phyloP scores from a whole-genome alignment of 2,797 vertebrate species.

The Argya squamiceps region DNA sequence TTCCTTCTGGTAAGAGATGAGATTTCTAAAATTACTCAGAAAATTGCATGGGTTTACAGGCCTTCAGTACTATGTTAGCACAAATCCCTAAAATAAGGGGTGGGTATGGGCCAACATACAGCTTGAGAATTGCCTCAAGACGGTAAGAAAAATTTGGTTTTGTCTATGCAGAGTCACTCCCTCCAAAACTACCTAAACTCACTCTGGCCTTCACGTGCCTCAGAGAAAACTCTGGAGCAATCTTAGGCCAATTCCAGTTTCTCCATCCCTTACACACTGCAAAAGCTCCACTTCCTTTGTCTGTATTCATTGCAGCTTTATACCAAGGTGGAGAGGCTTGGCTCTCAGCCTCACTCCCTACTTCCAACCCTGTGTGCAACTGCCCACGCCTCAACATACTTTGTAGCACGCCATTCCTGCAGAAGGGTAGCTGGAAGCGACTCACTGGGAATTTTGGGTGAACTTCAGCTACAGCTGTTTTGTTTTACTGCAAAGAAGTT shows the following conservation, averaged over 20 bases:
- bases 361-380: neutral
- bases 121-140: neutral
- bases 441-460: neutral
- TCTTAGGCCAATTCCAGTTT: neutral
- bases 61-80: neutral
- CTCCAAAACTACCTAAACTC: neutral
- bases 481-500: conserved; percentile 16
- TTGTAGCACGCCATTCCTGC: neutral
- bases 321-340: neutral
- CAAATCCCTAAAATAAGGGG: neutral
- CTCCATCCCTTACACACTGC: neutral
- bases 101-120: neutral
- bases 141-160: neutral
- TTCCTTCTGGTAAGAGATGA: neutral
- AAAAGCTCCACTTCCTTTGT: neutral
- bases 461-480: conserved; percentile 52
- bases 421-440: conserved; percentile 2
- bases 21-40: neutral
- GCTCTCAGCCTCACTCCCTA: neutral
- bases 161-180: neutral
- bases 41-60: neutral
- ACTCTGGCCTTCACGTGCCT: neutral
- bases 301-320: neutral
- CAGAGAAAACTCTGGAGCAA: neutral
- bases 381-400: neutral